Conservation (phyloP, 2,888 invertebrate species). For the Sympetrum striolatum region DNA sequence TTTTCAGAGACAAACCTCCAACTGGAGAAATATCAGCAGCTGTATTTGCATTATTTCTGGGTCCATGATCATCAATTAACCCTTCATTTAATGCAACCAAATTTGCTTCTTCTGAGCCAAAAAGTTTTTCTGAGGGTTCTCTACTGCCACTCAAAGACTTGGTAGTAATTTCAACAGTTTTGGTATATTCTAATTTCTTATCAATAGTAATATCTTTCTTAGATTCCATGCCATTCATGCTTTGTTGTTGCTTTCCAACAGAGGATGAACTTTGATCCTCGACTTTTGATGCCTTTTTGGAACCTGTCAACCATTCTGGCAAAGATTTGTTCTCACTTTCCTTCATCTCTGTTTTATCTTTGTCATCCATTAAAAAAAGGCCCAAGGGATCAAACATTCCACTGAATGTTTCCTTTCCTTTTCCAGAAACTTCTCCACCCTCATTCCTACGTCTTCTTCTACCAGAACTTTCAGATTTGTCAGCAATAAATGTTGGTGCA, state of each 20-base stretch:
- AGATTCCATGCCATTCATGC: not conserved
- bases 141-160: not conserved
- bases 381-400: not conserved
- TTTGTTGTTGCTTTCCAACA: not conserved
- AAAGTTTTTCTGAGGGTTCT: not conserved
- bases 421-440: not conserved
- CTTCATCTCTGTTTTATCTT: not conserved
- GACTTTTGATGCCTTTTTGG: not conserved
- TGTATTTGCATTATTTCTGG: not conserved
- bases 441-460: not conserved
- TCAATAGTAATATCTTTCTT: not conserved
- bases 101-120: not conserved
- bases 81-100: not conserved
- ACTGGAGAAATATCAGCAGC: not conserved
- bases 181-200: not conserved
- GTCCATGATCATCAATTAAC: not conserved
- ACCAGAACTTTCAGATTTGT: not conserved
- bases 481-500: conserved; percentile 3
- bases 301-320: not conserved
- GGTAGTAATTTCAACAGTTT: not conserved
- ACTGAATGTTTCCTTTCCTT: not conserved
- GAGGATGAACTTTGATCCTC: not conserved
- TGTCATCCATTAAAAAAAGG: not conserved
- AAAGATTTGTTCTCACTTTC: not conserved
- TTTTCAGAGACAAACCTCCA: not conserved